Base-by-base conservation (phyloP, 2,888 invertebrate genomes). In the Coremacera marginata region DNA sequence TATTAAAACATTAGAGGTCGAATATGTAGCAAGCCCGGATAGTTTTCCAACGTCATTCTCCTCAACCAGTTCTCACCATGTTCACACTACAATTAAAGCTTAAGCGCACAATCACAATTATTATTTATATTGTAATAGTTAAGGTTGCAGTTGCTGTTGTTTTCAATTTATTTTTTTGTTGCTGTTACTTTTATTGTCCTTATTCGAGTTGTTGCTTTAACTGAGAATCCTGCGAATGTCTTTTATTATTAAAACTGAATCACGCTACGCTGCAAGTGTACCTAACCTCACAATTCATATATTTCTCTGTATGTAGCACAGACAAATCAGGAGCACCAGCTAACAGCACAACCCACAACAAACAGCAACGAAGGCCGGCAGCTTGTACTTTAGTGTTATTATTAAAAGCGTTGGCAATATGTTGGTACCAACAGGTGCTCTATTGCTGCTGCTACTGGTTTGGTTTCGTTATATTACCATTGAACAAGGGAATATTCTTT, bases 181-280 rank as follows among this genome's bases (percentile, higher is more conserved):
- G 11, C 44, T 1, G 27, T 51, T 22, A 27, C 51, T 68, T 44
- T 25, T 16, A 16, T 51, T 49, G 9, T 19, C 11, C 19, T 25
- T 68, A 51, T 27, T 14, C 19, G 16, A 34, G n/a, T 68, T 68
- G 49, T 51, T 25, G 49, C n/a, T 1, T 14, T 34, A 11, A 11
- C n/a, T 37, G 22, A 27, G 34, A 70, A 25, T 52, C 55, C 55
- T 55, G 22, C 14, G 37, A 57, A 71, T 71, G 70, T 71, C 25
- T 57, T 71, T 11, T 60, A 11, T 71, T 71, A 71, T 71, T 71
- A 71, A 37, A 57, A 60, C n/a, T 60, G 60, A 60, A 14, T 60
- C 14, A 25, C 25, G 25, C 5, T 2, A 27, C 44, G 14, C 44
- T 44, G 14, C 11, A 11, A 44, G 11, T 44, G 44, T 44, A 44